Conservation (phyloP, 2,113 vertebrate species). For the Cyanoliseus patagonus region DNA sequence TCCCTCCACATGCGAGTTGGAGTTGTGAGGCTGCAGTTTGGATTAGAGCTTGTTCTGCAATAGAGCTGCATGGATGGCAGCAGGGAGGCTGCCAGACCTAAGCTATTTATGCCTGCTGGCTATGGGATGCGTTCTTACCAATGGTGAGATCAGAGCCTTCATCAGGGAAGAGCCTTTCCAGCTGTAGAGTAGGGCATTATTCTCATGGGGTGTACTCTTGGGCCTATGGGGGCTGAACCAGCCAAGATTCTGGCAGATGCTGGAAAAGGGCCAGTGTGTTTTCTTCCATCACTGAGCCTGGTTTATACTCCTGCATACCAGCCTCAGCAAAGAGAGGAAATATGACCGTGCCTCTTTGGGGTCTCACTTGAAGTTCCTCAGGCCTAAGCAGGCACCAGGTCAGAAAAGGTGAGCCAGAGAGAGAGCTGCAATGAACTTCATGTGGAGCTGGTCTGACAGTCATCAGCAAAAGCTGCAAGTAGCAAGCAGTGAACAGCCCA, state of each 20-base stretch:
- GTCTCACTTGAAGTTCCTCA: neutral
- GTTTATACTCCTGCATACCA: neutral
- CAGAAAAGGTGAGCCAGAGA: neutral
- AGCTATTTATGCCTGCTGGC: neutral
- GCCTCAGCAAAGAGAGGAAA: neutral
- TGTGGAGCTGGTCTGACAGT: neutral
- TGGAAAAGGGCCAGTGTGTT: neutral
- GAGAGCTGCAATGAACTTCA: neutral
- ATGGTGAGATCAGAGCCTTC: neutral
- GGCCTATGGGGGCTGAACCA: neutral
- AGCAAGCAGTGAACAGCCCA: neutral
- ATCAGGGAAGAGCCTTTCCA: neutral
- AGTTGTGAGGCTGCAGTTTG: neutral
- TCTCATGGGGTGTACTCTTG: neutral
- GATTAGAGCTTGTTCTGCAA: neutral
- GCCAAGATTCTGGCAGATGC: neutral
- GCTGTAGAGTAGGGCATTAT: neutral
- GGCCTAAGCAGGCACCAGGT: neutral
- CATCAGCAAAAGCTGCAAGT: neutral
- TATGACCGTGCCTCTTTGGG: neutral
- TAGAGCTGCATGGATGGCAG: neutral
- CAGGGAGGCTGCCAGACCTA: neutral
- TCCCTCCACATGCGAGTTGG: neutral
- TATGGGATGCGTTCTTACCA: neutral
- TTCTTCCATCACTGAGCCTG: neutral